Conservation (phyloP, 2,797 vertebrate species). For the Limosa lapponica region DNA sequence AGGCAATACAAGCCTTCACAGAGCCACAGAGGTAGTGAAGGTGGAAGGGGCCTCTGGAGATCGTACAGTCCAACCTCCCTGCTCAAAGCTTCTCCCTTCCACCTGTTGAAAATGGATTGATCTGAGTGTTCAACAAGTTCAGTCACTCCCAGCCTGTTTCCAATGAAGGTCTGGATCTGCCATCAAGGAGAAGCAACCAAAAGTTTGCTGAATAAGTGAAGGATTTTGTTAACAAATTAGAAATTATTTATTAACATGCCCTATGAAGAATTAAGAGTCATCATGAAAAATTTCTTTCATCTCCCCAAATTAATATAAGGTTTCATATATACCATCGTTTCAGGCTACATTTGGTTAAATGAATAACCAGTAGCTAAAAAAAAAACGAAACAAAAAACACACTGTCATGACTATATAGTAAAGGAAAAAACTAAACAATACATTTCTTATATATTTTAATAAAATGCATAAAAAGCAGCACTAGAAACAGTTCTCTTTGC, state of each 20-base stretch:
- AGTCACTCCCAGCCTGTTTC: background rate
- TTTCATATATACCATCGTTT: background rate
- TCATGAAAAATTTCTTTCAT: background rate
- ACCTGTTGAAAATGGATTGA: background rate
- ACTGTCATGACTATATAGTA: accelerated
- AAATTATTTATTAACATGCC: background rate
- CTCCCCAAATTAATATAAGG: background rate
- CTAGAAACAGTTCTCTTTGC: background rate
- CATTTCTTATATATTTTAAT: background rate
- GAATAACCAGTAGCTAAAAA: background rate
- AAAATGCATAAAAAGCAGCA: background rate
- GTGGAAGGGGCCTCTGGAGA: background rate
- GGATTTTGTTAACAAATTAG: background rate
- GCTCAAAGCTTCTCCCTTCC: background rate
- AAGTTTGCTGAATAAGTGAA: background rate
- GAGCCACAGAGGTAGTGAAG: background rate
- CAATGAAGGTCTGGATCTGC: background rate
- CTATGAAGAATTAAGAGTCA: background rate
- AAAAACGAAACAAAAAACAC: background rate
- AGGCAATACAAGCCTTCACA: background rate
- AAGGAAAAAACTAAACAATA: background rate
- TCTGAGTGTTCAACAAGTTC: background rate
- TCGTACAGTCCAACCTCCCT: background rate
- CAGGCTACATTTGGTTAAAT: background rate
- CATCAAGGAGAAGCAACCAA: background rate